Evolutionary conservation across 2,888 invertebrate genomes (phyloP).

Genomic region (Urechis unicinctus): DNA sequence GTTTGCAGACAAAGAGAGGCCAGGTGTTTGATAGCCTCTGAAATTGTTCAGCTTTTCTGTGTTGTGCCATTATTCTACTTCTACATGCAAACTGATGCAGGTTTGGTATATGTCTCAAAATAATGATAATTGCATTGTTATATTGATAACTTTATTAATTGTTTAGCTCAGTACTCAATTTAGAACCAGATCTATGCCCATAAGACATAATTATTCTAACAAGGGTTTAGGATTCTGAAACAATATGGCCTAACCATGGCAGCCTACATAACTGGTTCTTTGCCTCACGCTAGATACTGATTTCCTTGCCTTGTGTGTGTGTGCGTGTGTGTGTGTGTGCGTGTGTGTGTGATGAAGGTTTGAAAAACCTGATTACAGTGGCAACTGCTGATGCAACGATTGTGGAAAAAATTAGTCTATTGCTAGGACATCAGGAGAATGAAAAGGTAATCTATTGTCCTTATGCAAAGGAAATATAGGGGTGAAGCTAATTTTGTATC

Average conservation of each 20-base stretch:
- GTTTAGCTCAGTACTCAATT: too few species aligned
- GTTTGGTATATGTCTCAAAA: slow-evolving; percentile 5
- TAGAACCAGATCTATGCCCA: too few species aligned
- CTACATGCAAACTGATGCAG: slow-evolving; percentile 12
- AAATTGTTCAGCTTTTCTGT: slow-evolving; percentile 46
- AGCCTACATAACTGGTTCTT: too few species aligned
- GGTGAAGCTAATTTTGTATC: too few species aligned
- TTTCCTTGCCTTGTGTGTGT: too few species aligned
- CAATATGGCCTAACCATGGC: too few species aligned
- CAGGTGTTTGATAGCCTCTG: slow-evolving; percentile 40
- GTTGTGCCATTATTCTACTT: slow-evolving; percentile 43
- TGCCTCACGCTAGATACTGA: too few species aligned
- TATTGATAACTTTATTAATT: not conserved
- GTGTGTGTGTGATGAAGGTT: slow-evolving; percentile 31
- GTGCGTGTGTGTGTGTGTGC: too few species aligned
- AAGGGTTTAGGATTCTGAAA: too few species aligned
- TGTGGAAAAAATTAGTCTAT: slow-evolving; percentile 25
- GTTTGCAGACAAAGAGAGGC: slow-evolving; percentile 34
- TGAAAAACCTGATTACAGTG: slow-evolving; percentile 32
- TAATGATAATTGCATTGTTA: not conserved
- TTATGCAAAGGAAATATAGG: not conserved
- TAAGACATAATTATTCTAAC: too few species aligned
- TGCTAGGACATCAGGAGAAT: slow-evolving; percentile 12
- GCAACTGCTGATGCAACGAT: slow-evolving; percentile 31
- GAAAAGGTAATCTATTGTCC: slow-evolving; percentile 1